These are phyloP conservation scores for Agrochola macilenta DNA, from an alignment of 2,888 invertebrate genomes.

Conservation along the genomic window DNA sequence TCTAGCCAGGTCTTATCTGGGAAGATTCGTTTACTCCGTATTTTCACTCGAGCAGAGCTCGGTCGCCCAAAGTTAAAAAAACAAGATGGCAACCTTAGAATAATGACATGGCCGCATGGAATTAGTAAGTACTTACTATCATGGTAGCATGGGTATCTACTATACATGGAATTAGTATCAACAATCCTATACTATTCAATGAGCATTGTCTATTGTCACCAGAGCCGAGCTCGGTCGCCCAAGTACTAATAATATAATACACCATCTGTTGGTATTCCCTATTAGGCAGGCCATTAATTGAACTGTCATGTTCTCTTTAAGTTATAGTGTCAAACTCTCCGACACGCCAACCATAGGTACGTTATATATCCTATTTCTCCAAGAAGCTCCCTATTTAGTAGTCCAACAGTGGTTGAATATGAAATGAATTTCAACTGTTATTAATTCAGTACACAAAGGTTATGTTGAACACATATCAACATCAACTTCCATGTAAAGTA, in stretches of 20 bases:
- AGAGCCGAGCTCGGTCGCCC: too few species aligned
- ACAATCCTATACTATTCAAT: too few species aligned
- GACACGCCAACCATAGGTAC: neutral
- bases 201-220: too few species aligned
- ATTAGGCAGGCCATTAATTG: constrained; percentile 2
- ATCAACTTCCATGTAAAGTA: constrained; percentile 21
- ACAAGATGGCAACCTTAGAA: too few species aligned
- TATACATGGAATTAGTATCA: too few species aligned
- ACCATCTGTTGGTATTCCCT: constrained; percentile 1
- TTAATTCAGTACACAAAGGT: constrained; percentile 37
- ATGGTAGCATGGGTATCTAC: too few species aligned
- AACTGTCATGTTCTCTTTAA: constrained; percentile 1
- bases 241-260: neutral
- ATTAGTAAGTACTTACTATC: too few species aligned
- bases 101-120: too few species aligned
- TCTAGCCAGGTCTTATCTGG: too few species aligned
- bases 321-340: neutral
- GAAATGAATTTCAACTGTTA: constrained; percentile 41
- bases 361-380: neutral
- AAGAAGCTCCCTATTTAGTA: constrained; percentile 23
- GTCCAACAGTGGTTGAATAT: constrained; percentile 32
- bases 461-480: constrained; percentile 45
- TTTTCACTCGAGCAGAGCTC: too few species aligned
- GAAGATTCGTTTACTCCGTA: too few species aligned
- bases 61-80: too few species aligned